phyloP scores from a whole-genome alignment of 1,140 invertebrate genomes.

The Drosophila orena region DNA sequence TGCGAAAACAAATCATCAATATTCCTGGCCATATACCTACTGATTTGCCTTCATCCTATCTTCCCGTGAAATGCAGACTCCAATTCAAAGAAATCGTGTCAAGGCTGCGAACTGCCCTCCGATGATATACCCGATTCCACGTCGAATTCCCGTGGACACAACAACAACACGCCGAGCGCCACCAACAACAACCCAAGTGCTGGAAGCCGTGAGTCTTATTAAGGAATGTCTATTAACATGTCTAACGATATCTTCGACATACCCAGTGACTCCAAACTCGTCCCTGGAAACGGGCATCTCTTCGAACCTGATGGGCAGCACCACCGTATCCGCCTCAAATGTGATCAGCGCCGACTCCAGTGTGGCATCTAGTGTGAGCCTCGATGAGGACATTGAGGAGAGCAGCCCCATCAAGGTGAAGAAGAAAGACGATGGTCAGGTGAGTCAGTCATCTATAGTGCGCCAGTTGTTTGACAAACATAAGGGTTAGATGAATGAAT shows the following conservation, averaged over 20 bases:
- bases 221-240: not conserved
- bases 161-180: constrained; percentile 90
- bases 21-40: constrained; percentile 45
- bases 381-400: constrained; percentile 83
- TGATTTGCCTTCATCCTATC: constrained; percentile 58
- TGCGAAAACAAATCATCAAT: constrained; percentile 73
- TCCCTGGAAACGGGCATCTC: constrained; percentile 82
- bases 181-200: constrained; percentile 89
- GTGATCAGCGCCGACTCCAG: constrained; percentile 84
- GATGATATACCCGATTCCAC: constrained; percentile 90
- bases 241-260: not conserved
- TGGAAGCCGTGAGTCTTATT: constrained; percentile 74
- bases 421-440: constrained; percentile 82
- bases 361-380: constrained; percentile 82
- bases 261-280: constrained; percentile 79
- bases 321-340: constrained; percentile 78
- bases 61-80: constrained; percentile 74
- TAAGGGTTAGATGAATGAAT: too few relatives aligned
- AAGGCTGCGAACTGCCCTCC: constrained; percentile 93
- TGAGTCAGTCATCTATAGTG: constrained; percentile 16
- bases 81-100: constrained; percentile 92
- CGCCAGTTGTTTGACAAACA: too few relatives aligned
- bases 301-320: constrained; percentile 80
- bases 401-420: constrained; percentile 81
- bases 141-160: constrained; percentile 89